Evolutionary conservation across 1,140 invertebrate species (phyloP).

Genomic region (Oryzaephilus surinamensis): DNA sequence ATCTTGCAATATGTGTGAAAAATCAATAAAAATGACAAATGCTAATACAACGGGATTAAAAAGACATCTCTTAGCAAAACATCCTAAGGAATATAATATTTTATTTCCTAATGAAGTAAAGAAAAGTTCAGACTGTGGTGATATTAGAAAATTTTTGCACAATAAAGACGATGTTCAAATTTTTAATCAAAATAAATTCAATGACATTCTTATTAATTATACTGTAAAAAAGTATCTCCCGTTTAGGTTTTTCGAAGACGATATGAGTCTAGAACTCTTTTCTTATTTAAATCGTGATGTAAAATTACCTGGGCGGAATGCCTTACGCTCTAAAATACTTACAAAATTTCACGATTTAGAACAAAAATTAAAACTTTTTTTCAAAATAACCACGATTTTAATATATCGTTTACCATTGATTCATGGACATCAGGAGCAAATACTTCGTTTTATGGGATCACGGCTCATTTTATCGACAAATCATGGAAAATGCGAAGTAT

Average conservation of each 20-base stretch:
- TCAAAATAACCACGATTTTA: conserved; percentile 25
- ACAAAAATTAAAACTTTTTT: too few species aligned
- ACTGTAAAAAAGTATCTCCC: conserved; percentile 27
- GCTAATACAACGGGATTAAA: background rate
- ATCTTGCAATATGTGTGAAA: background rate
- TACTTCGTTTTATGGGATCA: conserved; percentile 28
- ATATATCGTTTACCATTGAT: conserved; percentile 33
- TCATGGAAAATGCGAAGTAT: conserved; percentile 28
- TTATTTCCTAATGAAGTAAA: too few species aligned
- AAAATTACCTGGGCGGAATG: too few species aligned
- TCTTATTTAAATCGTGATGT: conserved; percentile 21
- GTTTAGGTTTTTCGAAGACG: conserved; percentile 31
- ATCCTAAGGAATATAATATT: background rate
- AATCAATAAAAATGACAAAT: background rate
- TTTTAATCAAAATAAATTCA: background rate
- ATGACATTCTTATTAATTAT: background rate
- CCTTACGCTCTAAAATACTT: too few species aligned
- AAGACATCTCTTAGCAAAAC: background rate
- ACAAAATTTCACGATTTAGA: too few species aligned
- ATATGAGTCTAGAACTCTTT: conserved; percentile 24
- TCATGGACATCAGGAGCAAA: conserved; percentile 27
- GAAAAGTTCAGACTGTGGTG: too few species aligned
- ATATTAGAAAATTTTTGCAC: background rate
- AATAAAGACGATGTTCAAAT: background rate
- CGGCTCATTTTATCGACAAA: conserved; percentile 30